Percentiles rank a stretch among this genome's conserved stretches.
Evolutionary conservation across 2,888 invertebrate species (phyloP).

Genomic region (Lamellibrachia columna): DNA sequence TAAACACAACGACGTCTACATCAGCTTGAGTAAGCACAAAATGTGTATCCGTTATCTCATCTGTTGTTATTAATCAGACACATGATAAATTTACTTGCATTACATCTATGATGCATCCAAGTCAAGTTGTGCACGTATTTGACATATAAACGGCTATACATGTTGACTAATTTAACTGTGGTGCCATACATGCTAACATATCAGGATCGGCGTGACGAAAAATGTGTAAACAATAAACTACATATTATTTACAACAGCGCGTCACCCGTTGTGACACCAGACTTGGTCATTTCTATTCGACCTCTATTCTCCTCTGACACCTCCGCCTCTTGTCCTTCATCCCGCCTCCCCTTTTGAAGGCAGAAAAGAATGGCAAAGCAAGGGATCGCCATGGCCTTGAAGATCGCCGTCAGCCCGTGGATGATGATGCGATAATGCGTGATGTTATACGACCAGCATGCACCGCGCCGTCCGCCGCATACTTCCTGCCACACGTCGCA

Average conservation of each 20-base stretch:
- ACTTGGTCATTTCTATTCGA: not conserved
- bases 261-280: not conserved
- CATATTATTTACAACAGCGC: not conserved
- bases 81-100: no score
- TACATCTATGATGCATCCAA: no score
- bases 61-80: no score
- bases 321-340: not conserved
- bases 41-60: no score
- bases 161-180: no score
- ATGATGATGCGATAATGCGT: slow-evolving; percentile 9
- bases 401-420: not conserved
- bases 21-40: no score
- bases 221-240: not conserved
- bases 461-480: not conserved
- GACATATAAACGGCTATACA: no score
- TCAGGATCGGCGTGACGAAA: no score
- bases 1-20: no score
- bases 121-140: no score
- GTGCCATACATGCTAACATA: no score
- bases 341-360: not conserved
- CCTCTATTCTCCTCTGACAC: not conserved
- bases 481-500: not conserved
- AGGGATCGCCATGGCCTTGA: not conserved
- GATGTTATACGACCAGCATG: slow-evolving; percentile 16
- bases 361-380: not conserved